Evolutionary conservation across 2,797 vertebrate species (phyloP).

Genomic region (Manis pentadactyla): DNA sequence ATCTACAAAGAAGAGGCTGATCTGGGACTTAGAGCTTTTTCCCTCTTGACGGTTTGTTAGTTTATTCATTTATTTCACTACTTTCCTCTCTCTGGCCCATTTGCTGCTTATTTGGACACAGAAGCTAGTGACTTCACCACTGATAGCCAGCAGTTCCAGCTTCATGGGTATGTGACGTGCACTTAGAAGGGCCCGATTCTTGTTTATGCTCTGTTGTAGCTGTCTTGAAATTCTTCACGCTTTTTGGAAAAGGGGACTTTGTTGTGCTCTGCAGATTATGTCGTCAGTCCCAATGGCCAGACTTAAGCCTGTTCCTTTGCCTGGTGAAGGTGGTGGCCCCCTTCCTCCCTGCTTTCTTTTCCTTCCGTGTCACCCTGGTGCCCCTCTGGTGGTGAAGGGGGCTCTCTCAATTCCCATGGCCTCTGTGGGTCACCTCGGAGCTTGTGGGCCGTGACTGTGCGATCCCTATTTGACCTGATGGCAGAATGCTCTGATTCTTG

Average conservation of each 20-base stretch:
- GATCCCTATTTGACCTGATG: neutral
- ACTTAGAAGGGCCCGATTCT: neutral
- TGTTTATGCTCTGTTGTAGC: neutral
- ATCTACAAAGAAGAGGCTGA: neutral
- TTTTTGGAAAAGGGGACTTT: neutral
- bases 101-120: neutral
- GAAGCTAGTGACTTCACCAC: neutral
- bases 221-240: neutral
- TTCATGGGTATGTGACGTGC: neutral
- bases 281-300: neutral
- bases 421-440: neutral
- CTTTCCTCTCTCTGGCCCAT: neutral
- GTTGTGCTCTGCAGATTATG: neutral
- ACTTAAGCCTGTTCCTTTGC: neutral
- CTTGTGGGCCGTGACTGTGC: neutral
- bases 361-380: neutral
- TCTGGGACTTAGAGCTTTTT: neutral
- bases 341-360: neutral
- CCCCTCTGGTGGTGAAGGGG: fast-evolving
- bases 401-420: neutral
- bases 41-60: neutral
- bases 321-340: neutral
- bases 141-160: neutral
- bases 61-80: neutral
- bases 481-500: neutral